Evolutionary conservation across 2,888 invertebrate genomes (phyloP).

Genomic region (Chrysina gloriosa): DNA sequence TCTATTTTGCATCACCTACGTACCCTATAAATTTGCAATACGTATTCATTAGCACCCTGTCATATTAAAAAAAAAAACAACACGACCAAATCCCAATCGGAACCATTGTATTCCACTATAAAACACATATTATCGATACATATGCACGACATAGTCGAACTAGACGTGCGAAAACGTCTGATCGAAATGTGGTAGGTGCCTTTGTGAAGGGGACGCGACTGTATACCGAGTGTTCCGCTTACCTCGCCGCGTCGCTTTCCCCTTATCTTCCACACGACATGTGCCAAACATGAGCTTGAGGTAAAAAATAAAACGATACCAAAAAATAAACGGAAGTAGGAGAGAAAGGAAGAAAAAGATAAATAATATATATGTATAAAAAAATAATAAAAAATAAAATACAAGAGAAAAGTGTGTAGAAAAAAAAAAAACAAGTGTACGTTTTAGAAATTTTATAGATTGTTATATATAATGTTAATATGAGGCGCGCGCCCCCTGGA

Average conservation of each 20-base stretch:
- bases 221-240: slow-evolving; percentile 10
- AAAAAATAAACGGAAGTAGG: slow-evolving; percentile 46
- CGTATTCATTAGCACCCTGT: too few species aligned
- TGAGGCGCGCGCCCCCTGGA: background rate
- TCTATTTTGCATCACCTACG: too few species aligned
- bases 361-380: slow-evolving; percentile 51
- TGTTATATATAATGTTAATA: slow-evolving; percentile 59
- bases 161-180: too few species aligned
- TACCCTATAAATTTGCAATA: too few species aligned
- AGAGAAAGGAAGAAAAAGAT: background rate
- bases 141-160: too few species aligned
- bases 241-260: slow-evolving; percentile 45
- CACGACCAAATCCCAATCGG: too few species aligned
- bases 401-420: slow-evolving; percentile 33
- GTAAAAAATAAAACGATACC: slow-evolving; percentile 49
- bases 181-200: slow-evolving; percentile 58
- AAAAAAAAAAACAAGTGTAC: slow-evolving; percentile 36
- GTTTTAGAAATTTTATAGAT: slow-evolving; percentile 61
- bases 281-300: slow-evolving; percentile 60
- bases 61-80: too few species aligned
- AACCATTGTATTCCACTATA: too few species aligned
- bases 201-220: slow-evolving; percentile 55
- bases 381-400: slow-evolving; percentile 51
- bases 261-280: slow-evolving; percentile 60
- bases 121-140: too few species aligned